These are phyloP conservation scores for Xiphorhynchus erythropygius DNA, from an alignment of 2,797 vertebrate species.

Conservation along the genomic window DNA sequence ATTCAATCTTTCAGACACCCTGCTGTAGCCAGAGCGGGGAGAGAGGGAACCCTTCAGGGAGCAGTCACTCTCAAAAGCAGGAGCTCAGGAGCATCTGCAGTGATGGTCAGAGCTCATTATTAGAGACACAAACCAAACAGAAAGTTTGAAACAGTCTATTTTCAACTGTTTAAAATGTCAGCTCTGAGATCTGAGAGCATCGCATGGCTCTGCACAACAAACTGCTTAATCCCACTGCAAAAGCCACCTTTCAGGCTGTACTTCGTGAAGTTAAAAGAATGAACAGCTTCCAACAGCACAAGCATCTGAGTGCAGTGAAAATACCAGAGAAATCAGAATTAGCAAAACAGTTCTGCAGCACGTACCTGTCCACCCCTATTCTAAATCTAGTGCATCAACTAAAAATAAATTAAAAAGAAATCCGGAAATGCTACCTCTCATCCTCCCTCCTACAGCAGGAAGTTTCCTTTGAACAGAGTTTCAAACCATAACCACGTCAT, in stretches of 20 bases:
- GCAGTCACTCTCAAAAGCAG: background rate
- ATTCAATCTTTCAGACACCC: background rate
- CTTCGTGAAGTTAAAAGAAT: background rate
- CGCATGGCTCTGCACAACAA: background rate
- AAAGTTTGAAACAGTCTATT: background rate
- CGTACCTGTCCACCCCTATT: background rate
- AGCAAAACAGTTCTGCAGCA: background rate
- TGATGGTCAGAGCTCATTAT: background rate
- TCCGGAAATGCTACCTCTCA: background rate
- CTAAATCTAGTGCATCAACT: background rate
- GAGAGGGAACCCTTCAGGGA: background rate
- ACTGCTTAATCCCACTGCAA: background rate
- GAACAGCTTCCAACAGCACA: background rate
- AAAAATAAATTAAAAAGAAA: background rate
- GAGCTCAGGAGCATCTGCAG: background rate
- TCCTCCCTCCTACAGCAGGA: background rate
- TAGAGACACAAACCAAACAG: background rate
- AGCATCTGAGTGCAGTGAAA: background rate
- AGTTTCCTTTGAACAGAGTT: background rate
- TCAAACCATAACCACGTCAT: background rate
- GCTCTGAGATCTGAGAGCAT: background rate
- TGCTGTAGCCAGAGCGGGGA: background rate
- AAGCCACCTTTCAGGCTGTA: background rate
- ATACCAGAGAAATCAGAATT: background rate
- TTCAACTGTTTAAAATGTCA: background rate